A percentile compares a stretch with the other conserved stretches of the same genome.
These are phyloP conservation scores for Atherinosoma microstoma DNA, from an alignment of 2,797 vertebrate species.

Conservation along the genomic window DNA sequence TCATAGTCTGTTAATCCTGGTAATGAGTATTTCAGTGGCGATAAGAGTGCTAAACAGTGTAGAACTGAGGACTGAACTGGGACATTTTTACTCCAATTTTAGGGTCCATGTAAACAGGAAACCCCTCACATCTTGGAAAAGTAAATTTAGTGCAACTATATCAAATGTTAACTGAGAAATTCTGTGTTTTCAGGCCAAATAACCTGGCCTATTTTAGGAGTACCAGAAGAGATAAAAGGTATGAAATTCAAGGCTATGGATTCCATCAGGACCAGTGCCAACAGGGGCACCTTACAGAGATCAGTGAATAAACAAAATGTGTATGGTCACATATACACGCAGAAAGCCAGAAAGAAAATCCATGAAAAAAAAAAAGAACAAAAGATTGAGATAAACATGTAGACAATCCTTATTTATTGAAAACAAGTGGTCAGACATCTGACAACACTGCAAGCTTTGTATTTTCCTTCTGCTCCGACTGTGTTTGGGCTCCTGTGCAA, in stretches of 20 bases:
- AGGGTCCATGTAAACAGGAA: conserved; percentile 6
- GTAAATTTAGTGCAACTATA: conserved; percentile 30
- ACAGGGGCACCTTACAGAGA: conserved; percentile 20
- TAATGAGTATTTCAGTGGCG: neutral
- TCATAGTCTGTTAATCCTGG: neutral
- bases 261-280: conserved; percentile 10
- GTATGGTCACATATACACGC: conserved; percentile 26
- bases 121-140: conserved; percentile 16
- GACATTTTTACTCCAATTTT: neutral
- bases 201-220: conserved; percentile 19
- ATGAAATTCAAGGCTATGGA: conserved; percentile 29
- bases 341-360: neutral
- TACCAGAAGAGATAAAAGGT: conserved; percentile 17
- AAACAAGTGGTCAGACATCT: conserved; percentile 32
- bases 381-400: conserved; percentile 38
- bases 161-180: neutral
- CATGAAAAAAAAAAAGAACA: conserved; percentile 11
- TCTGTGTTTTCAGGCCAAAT: neutral
- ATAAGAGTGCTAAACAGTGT: neutral
- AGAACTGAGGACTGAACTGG: neutral
- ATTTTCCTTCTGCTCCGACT: conserved; percentile 11
- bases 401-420: conserved; percentile 66
- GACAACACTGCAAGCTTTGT: conserved; percentile 24
- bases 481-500: conserved; percentile 34
- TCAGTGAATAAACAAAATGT: conserved; percentile 23